These are phyloP conservation scores for Anarsia innoxiella DNA, from an alignment of 2,888 invertebrate species.

Conservation along the genomic window DNA sequence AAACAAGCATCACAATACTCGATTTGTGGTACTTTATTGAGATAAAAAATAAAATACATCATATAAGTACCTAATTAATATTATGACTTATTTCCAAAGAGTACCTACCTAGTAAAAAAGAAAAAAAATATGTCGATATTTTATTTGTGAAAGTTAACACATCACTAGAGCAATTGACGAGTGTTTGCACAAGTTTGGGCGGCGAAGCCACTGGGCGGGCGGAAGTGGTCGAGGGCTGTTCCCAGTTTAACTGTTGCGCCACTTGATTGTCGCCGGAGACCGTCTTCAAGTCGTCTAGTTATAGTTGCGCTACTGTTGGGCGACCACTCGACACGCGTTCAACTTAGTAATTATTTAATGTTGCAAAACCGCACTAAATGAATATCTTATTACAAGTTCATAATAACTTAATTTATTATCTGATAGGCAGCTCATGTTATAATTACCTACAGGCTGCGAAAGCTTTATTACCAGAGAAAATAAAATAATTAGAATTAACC, in stretches of 20 bases:
- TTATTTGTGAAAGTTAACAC: conserved; percentile 18
- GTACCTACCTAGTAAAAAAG: too few species aligned
- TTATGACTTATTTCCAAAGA: too few species aligned
- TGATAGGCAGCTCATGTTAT: too few species aligned
- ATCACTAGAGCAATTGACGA: conserved; percentile 59
- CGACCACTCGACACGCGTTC: conserved; percentile 3
- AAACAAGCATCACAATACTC: too few species aligned
- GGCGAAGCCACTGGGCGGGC: conserved; percentile 48
- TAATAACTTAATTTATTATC: too few species aligned
- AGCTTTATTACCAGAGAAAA: too few species aligned
- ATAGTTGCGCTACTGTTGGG: conserved; percentile 9
- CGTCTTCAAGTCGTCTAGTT: conserved; percentile 13
- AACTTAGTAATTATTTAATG: background rate
- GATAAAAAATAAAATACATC: too few species aligned
- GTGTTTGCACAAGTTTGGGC: conserved; percentile 68
- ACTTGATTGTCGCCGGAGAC: conserved; percentile 47
- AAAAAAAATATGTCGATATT: conserved; percentile 24
- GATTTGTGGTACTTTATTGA: too few species aligned
- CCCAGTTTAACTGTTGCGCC: conserved; percentile 69
- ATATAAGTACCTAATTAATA: too few species aligned
- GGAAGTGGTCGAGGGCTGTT: conserved; percentile 64
- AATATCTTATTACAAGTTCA: too few species aligned
- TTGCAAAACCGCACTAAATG: background rate
- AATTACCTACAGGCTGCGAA: too few species aligned
- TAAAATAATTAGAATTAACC: too few species aligned